These are phyloP conservation scores for Megalonaias nervosa DNA, from an alignment of 1,140 invertebrate species.

Conservation along the genomic window DNA sequence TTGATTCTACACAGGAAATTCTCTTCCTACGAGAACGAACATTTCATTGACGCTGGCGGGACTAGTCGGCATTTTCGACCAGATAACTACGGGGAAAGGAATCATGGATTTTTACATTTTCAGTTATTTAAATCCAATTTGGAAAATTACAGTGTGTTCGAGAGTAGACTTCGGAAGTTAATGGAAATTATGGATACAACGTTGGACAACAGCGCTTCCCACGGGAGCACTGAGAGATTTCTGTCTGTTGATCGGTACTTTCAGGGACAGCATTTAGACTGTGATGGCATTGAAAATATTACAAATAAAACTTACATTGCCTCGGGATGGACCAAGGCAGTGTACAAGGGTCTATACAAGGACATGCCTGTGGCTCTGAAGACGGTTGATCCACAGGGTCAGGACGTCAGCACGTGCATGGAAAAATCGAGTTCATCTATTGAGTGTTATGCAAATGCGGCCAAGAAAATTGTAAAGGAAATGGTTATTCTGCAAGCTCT, in stretches of 20 bases:
- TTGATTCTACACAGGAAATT: conserved; percentile 40
- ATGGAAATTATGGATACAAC: conserved; percentile 45
- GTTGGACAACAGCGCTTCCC: conserved; percentile 32
- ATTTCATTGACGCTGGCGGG: conserved; percentile 28
- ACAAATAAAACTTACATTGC: conserved; percentile 60
- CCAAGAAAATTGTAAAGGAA: conserved; percentile 71
- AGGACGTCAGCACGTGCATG: conserved; percentile 69
- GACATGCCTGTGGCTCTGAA: conserved; percentile 70
- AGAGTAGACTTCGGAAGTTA: conserved; percentile 54
- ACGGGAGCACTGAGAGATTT: conserved; percentile 6
- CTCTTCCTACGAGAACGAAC: conserved; percentile 34
- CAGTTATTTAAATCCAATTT: background rate
- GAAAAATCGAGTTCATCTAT: conserved; percentile 44
- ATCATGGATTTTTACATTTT: too few species aligned
- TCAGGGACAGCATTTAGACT: conserved; percentile 45
- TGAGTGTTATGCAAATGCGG: conserved; percentile 69
- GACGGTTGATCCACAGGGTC: conserved; percentile 71
- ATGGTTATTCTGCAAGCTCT: conserved; percentile 64
- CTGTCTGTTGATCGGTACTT: conserved; percentile 29
- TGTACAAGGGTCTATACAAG: conserved; percentile 66
- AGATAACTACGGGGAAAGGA: background rate
- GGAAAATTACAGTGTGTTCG: conserved; percentile 36
- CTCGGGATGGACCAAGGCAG: conserved; percentile 74
- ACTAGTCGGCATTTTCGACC: conserved; percentile 5
- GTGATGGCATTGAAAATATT: conserved; percentile 57